Evolutionary conservation across 2,113 vertebrate species (phyloP).

Genomic region (Sapayoa aenigma): DNA sequence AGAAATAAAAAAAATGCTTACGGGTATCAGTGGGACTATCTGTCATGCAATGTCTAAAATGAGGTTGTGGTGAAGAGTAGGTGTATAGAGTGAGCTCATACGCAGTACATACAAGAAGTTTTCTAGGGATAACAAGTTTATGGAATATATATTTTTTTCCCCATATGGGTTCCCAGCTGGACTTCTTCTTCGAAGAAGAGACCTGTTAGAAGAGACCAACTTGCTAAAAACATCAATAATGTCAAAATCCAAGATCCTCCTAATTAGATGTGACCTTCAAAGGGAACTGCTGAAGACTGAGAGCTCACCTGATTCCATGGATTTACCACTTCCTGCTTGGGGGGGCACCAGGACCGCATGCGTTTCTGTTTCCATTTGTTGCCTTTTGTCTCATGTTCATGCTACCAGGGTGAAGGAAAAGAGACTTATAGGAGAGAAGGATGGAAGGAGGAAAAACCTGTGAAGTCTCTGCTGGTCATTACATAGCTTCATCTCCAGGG

Average conservation of each 20-base stretch:
- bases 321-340: neutral
- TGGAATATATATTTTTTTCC: slow-evolving; percentile 43
- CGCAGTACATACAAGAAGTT: neutral
- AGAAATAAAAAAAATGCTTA: neutral
- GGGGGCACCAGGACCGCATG: neutral
- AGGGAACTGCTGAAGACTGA: neutral
- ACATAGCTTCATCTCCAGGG: neutral
- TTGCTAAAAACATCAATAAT: slow-evolving; percentile 31
- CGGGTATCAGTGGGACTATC: neutral
- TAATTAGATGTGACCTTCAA: slow-evolving; percentile 21
- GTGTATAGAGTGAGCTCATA: slow-evolving; percentile 23
- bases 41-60: slow-evolving; percentile 30
- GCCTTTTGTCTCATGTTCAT: neutral
- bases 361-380: neutral
- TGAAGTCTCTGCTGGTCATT: neutral
- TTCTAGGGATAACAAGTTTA: slow-evolving; percentile 50
- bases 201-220: slow-evolving; percentile 43
- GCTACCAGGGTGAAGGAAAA: neutral
- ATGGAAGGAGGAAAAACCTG: neutral
- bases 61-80: slow-evolving; percentile 19
- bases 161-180: slow-evolving; percentile 62
- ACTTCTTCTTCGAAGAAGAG: neutral
- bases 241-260: neutral
- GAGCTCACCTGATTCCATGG: neutral
- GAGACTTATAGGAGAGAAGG: neutral